Evolutionary conservation across 2,113 vertebrate species (phyloP), one percentile per base, ranked within the genome.

Genomic region (Brachirus orientalis): DNA sequence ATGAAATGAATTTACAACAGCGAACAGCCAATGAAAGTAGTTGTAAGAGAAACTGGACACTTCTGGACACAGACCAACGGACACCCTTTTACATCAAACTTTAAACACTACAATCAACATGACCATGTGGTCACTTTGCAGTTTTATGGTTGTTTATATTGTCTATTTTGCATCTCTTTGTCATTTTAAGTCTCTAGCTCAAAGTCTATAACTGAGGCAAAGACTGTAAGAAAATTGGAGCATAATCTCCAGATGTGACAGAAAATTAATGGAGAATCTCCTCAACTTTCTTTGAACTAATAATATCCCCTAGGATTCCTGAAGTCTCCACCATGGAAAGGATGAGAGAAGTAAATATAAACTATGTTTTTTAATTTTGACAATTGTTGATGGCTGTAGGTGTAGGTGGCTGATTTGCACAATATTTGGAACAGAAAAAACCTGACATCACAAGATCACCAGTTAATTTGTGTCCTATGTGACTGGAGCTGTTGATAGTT

Each of bases 161-260:
- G 13, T 52, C 20, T 14, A 20, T 14, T 43, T 43, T 8, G 0
- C 18, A 9, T 10, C 37, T n/a, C 7, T 18, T 55, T 55, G 18
- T 16, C 14, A 12, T 13, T 2, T 46, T 11, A n/a, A n/a, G n/a
- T 22, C 13, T 22, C 1, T 28, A 17, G 52, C 17, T 35, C 14
- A 4, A 63, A 58, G 61, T 47, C 65, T 20, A 17, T 63, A 65
- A 84, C 50, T 80, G 57, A 55, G 40, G 51, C 63, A 57, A 75
- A 72, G 72, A 53, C 65, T 38, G 63, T 13, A 28, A 61, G 62
- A 41, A 64, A 71, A 78, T 84, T 70, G 58, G 51, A 56, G 63
- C 43, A 69, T 83, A 65, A 72, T 73, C 74, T 80, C 56, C 55
- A 58, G 58, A 80, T 69, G 62, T 77, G 64, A 55, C 57, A 41